Base-by-base conservation (phyloP, 2,888 invertebrate species). In the Thysanoteuthis rhombus region DNA sequence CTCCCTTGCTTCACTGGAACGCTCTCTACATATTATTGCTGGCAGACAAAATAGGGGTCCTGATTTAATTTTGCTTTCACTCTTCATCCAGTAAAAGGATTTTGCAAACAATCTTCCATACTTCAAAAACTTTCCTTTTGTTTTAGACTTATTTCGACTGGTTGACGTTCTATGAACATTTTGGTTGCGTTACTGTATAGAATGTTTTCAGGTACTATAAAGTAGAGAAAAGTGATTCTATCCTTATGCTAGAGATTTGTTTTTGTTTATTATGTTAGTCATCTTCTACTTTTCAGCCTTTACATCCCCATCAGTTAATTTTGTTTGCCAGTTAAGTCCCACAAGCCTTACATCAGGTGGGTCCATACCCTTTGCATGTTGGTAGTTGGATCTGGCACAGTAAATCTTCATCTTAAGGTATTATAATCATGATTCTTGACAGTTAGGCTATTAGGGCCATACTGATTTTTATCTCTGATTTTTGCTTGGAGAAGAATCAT, bases 201-300 rank as follows among this genome's bases (percentile, higher is more conserved):
- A n/a, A 75, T n/a, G 0, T 8, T 75, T 75, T 75, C 75, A 75
- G 75, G n/a, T n/a, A 2, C n/a, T 75, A 3, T 75, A 22, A 52
- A 47, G 47, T 19, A 47, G 25, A 42, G 42, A 45, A 16, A 45
- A 45, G 45, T 45, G 45, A 16, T 45, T 52, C 25, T 2, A 22
- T 52, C 3, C 2, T 75, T 75, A n/a, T 75, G n/a, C n/a, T 32
- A n/a, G 28, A 32, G n/a, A 75, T 75, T 75, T 75, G 75, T 75
- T 75, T 75, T n/a, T n/a, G n/a, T 75, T 75, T 75, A 75, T 75
- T 75, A 75, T 75, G 75, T 75, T 16, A n/a, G 75, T 75, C 75
- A 75, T 75, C 75, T 75, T 75, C 75, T 75, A 75, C 75, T 75
- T 75, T 75, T 75, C 75, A 75, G 75, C 75, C n/a, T 75, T n/a